A percentile compares a stretch with the other conserved stretches of the same genome.
phyloP scores from a whole-genome alignment of 1,140 invertebrate species.

The Heliconius eleuchia region DNA sequence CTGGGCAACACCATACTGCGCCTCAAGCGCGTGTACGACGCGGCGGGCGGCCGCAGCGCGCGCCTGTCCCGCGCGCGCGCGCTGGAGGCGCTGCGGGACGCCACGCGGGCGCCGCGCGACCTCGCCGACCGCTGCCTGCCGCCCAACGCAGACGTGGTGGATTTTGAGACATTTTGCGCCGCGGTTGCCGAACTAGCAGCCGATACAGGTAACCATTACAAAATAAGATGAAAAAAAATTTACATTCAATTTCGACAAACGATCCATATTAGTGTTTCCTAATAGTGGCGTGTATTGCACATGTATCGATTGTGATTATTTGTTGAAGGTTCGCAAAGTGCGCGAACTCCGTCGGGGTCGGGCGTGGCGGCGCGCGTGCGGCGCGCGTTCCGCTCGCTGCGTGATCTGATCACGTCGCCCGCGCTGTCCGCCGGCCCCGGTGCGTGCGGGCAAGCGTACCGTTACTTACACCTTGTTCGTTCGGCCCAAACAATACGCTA shows the following conservation, averaged over 20 bases:
- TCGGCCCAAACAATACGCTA: neutral
- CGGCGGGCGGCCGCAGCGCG: conserved; percentile 63
- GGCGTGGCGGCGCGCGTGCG: conserved; percentile 65
- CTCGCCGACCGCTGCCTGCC: conserved; percentile 60
- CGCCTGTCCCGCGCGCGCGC: conserved; percentile 52
- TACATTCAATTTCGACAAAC: neutral
- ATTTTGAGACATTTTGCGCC: conserved; percentile 83
- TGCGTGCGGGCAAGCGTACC: conserved; percentile 50
- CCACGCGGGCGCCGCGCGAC: conserved; percentile 54
- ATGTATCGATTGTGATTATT: conserved; percentile 21
- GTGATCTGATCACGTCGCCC: conserved; percentile 64
- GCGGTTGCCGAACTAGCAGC: conserved; percentile 82
- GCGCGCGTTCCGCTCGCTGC: conserved; percentile 70
- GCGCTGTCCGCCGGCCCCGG: conserved; percentile 56
- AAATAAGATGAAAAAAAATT: no score
- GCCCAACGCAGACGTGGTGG: conserved; percentile 53
- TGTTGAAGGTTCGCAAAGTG: conserved; percentile 49
- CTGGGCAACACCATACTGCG: conserved; percentile 70
- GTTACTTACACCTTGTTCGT: conserved; percentile 14
- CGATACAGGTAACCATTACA: conserved; percentile 57
- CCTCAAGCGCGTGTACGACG: conserved; percentile 73
- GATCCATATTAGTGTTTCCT: neutral
- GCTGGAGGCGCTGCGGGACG: conserved; percentile 62
- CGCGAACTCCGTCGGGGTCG: conserved; percentile 46
- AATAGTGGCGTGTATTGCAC: neutral